Evolutionary conservation across 2,113 vertebrate genomes (phyloP).

Genomic region (Promerops cafer): DNA sequence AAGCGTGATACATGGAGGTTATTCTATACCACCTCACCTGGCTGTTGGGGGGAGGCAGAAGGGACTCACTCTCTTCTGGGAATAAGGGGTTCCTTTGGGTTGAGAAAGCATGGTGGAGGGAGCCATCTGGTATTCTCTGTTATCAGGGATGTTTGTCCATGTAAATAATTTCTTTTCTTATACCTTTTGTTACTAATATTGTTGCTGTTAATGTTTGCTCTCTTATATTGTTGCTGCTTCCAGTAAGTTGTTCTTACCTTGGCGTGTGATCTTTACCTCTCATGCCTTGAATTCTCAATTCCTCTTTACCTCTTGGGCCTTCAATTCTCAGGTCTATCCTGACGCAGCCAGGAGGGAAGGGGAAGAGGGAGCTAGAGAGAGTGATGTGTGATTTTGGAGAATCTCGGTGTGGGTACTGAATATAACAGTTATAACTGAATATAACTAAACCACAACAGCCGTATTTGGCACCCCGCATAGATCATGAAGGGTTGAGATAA

Average conservation of each 20-base stretch:
- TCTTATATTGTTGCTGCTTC: not conserved
- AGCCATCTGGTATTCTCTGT: not conserved
- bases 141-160: not conserved
- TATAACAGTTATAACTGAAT: no score
- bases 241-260: not conserved
- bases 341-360: not conserved
- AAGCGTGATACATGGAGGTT: no score
- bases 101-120: not conserved
- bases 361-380: not conserved
- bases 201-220: not conserved
- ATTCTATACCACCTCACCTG: not conserved
- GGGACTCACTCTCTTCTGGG: not conserved
- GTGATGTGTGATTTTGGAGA: accelerated
- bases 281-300: not conserved
- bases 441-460: not conserved
- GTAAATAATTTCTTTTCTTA: not conserved
- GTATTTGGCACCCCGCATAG: accelerated
- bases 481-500: no score
- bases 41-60: not conserved
- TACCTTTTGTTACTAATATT: not conserved
- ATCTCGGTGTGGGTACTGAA: not conserved
- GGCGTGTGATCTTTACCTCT: not conserved
- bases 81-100: not conserved
- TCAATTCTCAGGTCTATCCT: not conserved
- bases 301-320: not conserved